Conservation (phyloP, 2,113 vertebrate species). For the Osmerus eperlanus region DNA sequence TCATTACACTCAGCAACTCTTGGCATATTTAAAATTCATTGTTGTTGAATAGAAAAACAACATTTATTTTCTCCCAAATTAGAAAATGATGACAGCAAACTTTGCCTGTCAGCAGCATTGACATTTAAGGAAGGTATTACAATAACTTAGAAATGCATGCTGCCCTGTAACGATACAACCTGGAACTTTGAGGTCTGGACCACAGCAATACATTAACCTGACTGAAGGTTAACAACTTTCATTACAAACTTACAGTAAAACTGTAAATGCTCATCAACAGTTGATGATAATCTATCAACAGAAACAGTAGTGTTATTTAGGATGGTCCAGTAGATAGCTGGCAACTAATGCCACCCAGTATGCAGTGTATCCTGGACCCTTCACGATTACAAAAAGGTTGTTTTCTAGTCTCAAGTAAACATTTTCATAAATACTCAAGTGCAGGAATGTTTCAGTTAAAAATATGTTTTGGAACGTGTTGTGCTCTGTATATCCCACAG, state of each 20-base stretch:
- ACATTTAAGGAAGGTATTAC: conserved; percentile 20
- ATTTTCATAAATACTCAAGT: conserved; percentile 3
- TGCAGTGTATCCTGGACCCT: conserved; percentile 21
- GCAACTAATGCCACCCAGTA: neutral
- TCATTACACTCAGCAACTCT: too few species aligned
- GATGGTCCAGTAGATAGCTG: conserved; percentile 23
- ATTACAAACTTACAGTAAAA: conserved; percentile 43
- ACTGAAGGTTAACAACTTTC: conserved; percentile 47
- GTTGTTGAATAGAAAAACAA: too few species aligned
- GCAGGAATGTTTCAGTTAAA: conserved; percentile 56
- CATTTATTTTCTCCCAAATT: neutral
- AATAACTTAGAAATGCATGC: too few species aligned
- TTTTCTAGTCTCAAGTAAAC: neutral
- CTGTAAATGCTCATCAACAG: conserved; percentile 36
- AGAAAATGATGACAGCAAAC: conserved; percentile 1
- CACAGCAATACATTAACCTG: conserved; percentile 23
- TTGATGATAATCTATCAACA: conserved; percentile 30
- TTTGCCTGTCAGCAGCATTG: conserved; percentile 29
- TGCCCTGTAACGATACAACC: neutral
- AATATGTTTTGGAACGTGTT: conserved; percentile 7
- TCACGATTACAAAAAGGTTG: conserved; percentile 14
- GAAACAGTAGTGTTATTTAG: conserved; percentile 27
- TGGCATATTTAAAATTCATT: too few species aligned
- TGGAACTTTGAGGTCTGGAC: conserved; percentile 7
- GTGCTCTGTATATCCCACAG: conserved; percentile 14